Evolutionary conservation across 2,888 invertebrate species (phyloP), one percentile per base, ranked within the genome.

Genomic region (Leucophora obtusa): DNA sequence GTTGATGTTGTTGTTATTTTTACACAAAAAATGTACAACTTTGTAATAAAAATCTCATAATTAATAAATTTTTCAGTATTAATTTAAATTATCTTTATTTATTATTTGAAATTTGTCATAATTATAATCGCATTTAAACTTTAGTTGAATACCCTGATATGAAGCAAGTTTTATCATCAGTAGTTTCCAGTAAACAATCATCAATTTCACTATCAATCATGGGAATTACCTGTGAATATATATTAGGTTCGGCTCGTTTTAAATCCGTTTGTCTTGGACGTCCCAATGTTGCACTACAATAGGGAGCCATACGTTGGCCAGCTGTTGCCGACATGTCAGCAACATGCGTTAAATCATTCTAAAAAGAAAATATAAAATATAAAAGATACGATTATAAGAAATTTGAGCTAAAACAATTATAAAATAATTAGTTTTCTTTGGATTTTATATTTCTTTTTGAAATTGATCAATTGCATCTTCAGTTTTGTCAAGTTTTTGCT

Each of bases 151-250:
- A 85, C 70, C 89, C 85, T 56, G 80, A 73, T 73, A 76, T 66
- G 33, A 76, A 69, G n/a, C 69, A 69, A 38, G 65, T 17, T 76
- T 68, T 74, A 10, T 59, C 33, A 47, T 68, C 73, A 17, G 21
- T 28, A 47, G n/a, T 63, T 21, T 51, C 33, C 53, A 62, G 78
- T 43, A 62, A 78, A 82, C 86, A 86, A 71, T 86, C 87, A 68
- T 85, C 85, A 82, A 85, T 86, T 62, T 87, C 86, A 84, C 86
- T 86, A 83, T 89, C 87, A 85, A 87, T 86, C 85, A 88, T 88
- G 85, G 89, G 87, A 86, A 87, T 90, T 90, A 90, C 90, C 90
- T 91, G 91, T 81, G 90, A 90, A 84, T 90, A 91, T 84, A 91
- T 91, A 79, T 90, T 90, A 74, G 91, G 90, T 83, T 91, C 91